Evolutionary conservation across 1,140 invertebrate genomes (phyloP), one percentile per base, ranked within the genome.

Genomic region (Zaprionus kolodkinae): DNA sequence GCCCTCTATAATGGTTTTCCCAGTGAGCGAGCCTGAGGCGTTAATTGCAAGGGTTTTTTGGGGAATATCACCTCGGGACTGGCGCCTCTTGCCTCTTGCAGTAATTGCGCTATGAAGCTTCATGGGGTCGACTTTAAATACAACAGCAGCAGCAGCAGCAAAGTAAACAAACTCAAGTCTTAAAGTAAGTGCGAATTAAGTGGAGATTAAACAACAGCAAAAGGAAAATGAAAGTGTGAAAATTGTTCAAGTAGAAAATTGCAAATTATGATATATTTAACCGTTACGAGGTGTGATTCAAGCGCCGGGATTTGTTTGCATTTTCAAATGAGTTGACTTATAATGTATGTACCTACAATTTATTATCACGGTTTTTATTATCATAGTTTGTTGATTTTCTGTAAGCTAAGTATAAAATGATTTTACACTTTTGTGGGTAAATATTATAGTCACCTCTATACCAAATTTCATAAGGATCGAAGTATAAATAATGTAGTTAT

Each of bases 11-110:
- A 67, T 60, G 35, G 69, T 35, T 45, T 62, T 45, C 40, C 6
- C n/a, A 15, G n/a, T 45, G 63, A 45, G 56, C 33, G 10, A 1
- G 7, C n/a, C n/a, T n/a, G 38, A n/a, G 15, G 25, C 27, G 50
- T 73, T 74, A 74, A 74, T 74, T 74, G 75, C 35, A 74, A 77
- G 71, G 75, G 71, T 68, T 76, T 50, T 52, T 36, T 2, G 40
- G n/a, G 21, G 45, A 6, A 1, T 50, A 50, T 50, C 45, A 43
- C 40, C n/a, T n/a, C n/a, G 2, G 13, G 38, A 5, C 38, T 9
- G 13, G 6, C 0, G n/a, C n/a, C n/a, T n/a, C n/a, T 43, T 43
- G 6, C 40, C 45, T 50, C 3, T 6, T 54, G 15, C 63, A 69
- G 59, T 74, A 63, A 74, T 70, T 63, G 72, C 72, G 17, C 21